Conservation (phyloP, 2,888 invertebrate genomes). For the Ethmia dodecea region DNA sequence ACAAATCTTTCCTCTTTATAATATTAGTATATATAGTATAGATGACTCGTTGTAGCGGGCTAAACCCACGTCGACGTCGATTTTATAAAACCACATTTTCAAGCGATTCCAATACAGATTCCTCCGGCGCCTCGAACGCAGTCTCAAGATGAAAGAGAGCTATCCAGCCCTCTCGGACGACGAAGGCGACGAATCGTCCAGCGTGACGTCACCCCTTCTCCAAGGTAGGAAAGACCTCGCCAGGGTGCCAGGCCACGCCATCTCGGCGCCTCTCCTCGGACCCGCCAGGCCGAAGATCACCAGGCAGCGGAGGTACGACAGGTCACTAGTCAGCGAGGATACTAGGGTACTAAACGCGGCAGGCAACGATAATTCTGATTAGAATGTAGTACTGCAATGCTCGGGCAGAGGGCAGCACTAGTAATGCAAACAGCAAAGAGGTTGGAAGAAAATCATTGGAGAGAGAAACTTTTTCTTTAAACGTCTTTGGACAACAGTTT, state of each 20-base stretch:
- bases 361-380: slow-evolving; percentile 68
- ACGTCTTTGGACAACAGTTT: too few species aligned
- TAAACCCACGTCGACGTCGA: too few species aligned
- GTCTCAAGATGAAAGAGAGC: slow-evolving; percentile 82
- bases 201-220: slow-evolving; percentile 81
- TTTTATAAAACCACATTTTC: too few species aligned
- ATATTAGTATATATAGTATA: too few species aligned
- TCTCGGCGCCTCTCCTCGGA: slow-evolving; percentile 64
- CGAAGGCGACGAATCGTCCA: slow-evolving; percentile 78
- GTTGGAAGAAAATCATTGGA: too few species aligned
- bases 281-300: slow-evolving; percentile 66
- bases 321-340: slow-evolving; percentile 61
- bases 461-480: too few species aligned
- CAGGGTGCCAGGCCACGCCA: slow-evolving; percentile 55
- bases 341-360: slow-evolving; percentile 58
- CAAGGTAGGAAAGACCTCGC: slow-evolving; percentile 59
- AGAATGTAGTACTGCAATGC: too few species aligned
- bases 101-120: slow-evolving; percentile 71
- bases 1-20: too few species aligned
- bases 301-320: slow-evolving; percentile 65
- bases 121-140: slow-evolving; percentile 83
- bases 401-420: too few species aligned
- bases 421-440: too few species aligned
- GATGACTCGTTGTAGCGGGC: too few species aligned
- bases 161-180: slow-evolving; percentile 79